Conservation (phyloP, 2,888 invertebrate genomes). For the Agrotis segetum region DNA sequence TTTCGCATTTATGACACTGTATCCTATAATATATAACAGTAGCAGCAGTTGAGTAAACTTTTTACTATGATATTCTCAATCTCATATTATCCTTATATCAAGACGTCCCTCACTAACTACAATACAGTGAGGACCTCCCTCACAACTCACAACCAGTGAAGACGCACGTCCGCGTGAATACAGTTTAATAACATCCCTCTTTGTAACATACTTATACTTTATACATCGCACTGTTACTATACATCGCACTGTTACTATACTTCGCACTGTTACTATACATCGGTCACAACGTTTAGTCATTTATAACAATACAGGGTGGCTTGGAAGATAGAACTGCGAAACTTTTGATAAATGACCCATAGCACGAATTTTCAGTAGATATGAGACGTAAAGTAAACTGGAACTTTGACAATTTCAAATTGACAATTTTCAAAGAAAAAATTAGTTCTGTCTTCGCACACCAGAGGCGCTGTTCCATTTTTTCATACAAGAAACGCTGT, state of each 20-base stretch:
- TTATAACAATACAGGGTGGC: background rate
- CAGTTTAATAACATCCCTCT: conserved; percentile 53
- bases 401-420: too few relatives aligned
- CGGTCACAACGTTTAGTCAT: conserved; percentile 12
- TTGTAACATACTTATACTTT: conserved; percentile 10
- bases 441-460: too few relatives aligned
- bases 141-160: conserved; percentile 10
- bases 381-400: too few relatives aligned
- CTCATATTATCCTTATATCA: background rate
- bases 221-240: background rate
- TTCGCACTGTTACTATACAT: background rate
- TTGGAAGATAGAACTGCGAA: background rate
- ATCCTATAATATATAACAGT: background rate
- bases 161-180: conserved; percentile 47
- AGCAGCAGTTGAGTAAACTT: background rate
- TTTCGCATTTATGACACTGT: too few relatives aligned
- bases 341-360: conserved; percentile 21
- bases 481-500: too few relatives aligned
- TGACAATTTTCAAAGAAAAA: too few relatives aligned
- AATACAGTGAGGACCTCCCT: background rate
- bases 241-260: conserved; percentile 1
- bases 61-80: background rate
- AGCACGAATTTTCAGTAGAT: too few relatives aligned
- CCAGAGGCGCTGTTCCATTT: too few relatives aligned
- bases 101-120: background rate